Evolutionary conservation across 2,888 invertebrate genomes (phyloP).

Genomic region (Brenthis daphne): DNA sequence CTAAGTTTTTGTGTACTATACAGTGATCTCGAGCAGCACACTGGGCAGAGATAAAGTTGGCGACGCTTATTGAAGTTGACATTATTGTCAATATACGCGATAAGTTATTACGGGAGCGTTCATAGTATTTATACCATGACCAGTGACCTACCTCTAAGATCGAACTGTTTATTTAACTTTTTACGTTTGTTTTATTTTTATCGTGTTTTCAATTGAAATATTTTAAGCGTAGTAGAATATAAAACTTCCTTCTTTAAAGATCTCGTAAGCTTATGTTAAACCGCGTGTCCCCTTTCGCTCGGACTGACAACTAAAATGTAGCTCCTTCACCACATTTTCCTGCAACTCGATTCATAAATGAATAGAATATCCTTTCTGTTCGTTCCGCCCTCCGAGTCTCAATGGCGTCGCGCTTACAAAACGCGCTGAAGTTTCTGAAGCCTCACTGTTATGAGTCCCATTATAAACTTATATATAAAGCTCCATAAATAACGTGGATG

Average conservation of each 20-base stretch:
- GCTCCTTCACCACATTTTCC: conserved; percentile 33
- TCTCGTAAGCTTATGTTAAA: background rate
- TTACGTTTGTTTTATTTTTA: background rate
- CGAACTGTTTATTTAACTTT: background rate
- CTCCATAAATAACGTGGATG: conserved; percentile 31
- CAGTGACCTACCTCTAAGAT: background rate
- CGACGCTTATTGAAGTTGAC: conserved; percentile 6
- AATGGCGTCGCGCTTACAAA: conserved; percentile 41
- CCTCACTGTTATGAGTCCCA: conserved; percentile 34
- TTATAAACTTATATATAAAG: conserved; percentile 32
- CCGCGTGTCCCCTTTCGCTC: conserved; percentile 19
- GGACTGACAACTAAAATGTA: conserved; percentile 15
- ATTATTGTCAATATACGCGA: background rate
- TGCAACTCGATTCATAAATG: conserved; percentile 43
- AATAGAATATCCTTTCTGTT: conserved; percentile 43
- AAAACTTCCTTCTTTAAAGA: conserved; percentile 1
- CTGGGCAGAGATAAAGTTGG: conserved; percentile 24
- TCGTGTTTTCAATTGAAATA: background rate
- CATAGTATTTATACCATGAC: background rate
- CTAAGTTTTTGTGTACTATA: conserved; percentile 10
- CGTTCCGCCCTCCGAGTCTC: conserved; percentile 38
- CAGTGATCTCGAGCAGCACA: conserved; percentile 14
- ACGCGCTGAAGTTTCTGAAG: conserved; percentile 35
- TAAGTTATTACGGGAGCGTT: too few species aligned
- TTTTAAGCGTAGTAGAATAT: background rate